Conservation (phyloP, 1,140 invertebrate genomes). For the Phymorhynchus buccinoides region DNA sequence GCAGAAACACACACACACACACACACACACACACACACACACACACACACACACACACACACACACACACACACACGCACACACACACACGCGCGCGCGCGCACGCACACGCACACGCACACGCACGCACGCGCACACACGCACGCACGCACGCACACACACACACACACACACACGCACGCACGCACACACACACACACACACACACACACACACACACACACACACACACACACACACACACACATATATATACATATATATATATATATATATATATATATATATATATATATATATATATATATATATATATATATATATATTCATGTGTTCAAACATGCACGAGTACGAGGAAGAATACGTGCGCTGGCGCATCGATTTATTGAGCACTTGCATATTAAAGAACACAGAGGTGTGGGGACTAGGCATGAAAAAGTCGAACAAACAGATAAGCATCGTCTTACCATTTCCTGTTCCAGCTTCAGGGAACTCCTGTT, state of each 20-base stretch:
- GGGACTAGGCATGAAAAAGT: too few species aligned
- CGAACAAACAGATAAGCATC: too few species aligned
- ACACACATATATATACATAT: not conserved
- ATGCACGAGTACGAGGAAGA: too few species aligned
- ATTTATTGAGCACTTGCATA: too few species aligned
- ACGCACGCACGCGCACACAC: not conserved
- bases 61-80: constrained; percentile 22
- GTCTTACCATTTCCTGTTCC: too few species aligned
- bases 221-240: constrained; percentile 26
- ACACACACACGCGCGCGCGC: not conserved
- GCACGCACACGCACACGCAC: not conserved
- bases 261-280: not conserved
- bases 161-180: not conserved
- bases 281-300: too few species aligned
- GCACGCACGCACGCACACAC: not conserved
- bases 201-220: not conserved
- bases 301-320: too few species aligned
- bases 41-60: constrained; percentile 26
- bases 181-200: constrained; percentile 5
- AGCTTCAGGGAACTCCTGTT: too few species aligned
- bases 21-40: constrained; percentile 19
- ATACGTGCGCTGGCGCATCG: too few species aligned
- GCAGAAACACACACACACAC: constrained; percentile 22
- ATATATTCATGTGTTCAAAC: too few species aligned
- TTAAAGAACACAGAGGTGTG: too few species aligned